Evolutionary conservation across 2,797 vertebrate species (phyloP), one percentile per base, ranked within the genome.

Genomic region (Novumbra hubbsi): DNA sequence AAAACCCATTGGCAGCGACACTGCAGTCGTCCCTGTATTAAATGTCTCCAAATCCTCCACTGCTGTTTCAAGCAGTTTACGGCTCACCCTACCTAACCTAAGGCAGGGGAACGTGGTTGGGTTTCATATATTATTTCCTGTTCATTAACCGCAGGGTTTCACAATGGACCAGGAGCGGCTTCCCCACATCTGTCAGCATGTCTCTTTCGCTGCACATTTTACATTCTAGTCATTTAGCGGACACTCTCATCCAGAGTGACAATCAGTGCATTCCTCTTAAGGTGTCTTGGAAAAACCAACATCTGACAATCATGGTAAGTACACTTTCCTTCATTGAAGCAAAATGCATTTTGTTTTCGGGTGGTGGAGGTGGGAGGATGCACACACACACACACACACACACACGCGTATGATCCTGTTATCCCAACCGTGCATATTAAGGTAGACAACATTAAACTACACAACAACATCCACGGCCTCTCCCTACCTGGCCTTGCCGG

Each of bases 401-500:
- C 73, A 49, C 67, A 69, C 34, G 45, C 73, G 48, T 28, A 55
- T 16, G 38, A 66, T 9, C 17, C 52, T 21, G 8, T n/a, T n/a
- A 8, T 55, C 52, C n/a, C n/a, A 68, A 30, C 38, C 48, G 19
- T 21, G 73, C 34, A 30, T 60, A 70, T 14, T 24, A 3, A 50
- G 15, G 62, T 45, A 52, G 27, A 45, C 38, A 64, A 17, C 9
- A 64, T 49, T 7, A 5, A 21, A 14, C 12, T 15, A 30, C 14
- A 19, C 45, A 52, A 17, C 32, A 19, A 12, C 15, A 67, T 3
- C 45, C 27, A 38, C 48, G 4, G 62, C n/a, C 55, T 14, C 21
- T 57, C 24, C 90, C 68, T 84, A 98, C 98, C 96, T 94, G 83
- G 93, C 91, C 86, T 97, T 96, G 84, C 93, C 89, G 75, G 94